Evolutionary conservation across 2,113 vertebrate species (phyloP), one percentile per base, ranked within the genome.

Genomic region (Heterotilapia buettikoferi): DNA sequence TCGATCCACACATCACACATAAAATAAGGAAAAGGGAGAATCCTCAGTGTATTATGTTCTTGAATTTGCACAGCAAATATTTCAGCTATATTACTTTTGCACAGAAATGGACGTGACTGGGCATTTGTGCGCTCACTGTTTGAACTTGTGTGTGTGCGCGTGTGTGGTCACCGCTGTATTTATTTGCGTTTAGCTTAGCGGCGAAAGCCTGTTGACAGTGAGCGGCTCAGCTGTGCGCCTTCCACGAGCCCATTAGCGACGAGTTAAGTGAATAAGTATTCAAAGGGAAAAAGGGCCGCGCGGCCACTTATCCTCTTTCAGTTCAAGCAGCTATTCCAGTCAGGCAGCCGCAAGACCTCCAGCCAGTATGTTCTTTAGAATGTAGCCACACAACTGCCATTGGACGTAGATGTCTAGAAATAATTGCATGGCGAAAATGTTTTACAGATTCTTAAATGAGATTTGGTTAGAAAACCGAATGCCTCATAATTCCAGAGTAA

Each of bases 41-140:
- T 83, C 68, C 52, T 91, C 54, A 54, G 38, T 88, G 61, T 83
- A 19, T 92, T 84, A 43, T 78, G n/a, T 54, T 73, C 50, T 82
- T 84, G 19, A 90, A 91, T 93, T 94, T 95, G 94, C 94, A 94
- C 93, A 91, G 79, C 36, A 73, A 66, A 57, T 87, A 80, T 90
- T 80, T 56, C 47, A 92, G 83, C 59, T 31, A 19, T 82, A 78
- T 33, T 86, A 36, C n/a, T 45, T 94, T 95, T 95, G 94, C 95
- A 95, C 91, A 92, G 76, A 90, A 33, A 40, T 59, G 76, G 57
- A 85, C 82, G 90, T 47, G 85, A 89, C 63, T 50, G 82, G 71
- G 86, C 45, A 29, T 89, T 38, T 53, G 40, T 10, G 59, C 71
- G 54, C 73, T 76, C 43, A 29, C 14, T 29, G 76, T 76, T 76